Evolutionary conservation across 37 sponge, comb jelly and placozoan genomes (phyloP).

Genomic region (Halisarca cf. caerulea): DNA sequence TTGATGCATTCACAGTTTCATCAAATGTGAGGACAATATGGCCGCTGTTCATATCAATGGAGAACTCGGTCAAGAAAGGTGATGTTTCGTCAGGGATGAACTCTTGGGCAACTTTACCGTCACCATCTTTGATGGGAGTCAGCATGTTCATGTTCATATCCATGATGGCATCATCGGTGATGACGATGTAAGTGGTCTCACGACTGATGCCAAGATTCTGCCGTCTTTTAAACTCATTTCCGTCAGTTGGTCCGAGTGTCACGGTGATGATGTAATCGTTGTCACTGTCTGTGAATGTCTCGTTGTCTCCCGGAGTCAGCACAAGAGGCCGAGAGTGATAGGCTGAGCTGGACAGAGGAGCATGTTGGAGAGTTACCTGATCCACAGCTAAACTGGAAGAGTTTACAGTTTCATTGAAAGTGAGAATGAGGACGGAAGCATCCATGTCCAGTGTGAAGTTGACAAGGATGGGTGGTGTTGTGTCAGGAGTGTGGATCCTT

Average conservation of each 20-base stretch:
- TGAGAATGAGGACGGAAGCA: slow-evolving; percentile 61
- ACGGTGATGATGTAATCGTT: slow-evolving; percentile 67
- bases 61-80: slow-evolving; percentile 61
- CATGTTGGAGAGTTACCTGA: slow-evolving; percentile 69
- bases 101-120: slow-evolving; percentile 36
- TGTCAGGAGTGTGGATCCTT: slow-evolving; percentile 66
- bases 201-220: slow-evolving; percentile 59
- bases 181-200: slow-evolving; percentile 52
- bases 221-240: slow-evolving; percentile 86
- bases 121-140: slow-evolving; percentile 54
- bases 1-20: slow-evolving; percentile 80
- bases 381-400: slow-evolving; percentile 61
- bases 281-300: slow-evolving; percentile 75
- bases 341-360: slow-evolving; percentile 36
- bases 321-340: slow-evolving; percentile 78
- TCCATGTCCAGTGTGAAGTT: slow-evolving; percentile 81
- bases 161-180: slow-evolving; percentile 34
- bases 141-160: slow-evolving; percentile 82
- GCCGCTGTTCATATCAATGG: slow-evolving; percentile 81
- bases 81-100: slow-evolving; percentile 64
- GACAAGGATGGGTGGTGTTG: slow-evolving; percentile 67
- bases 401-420: slow-evolving; percentile 90
- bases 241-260: slow-evolving; percentile 74
- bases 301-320: slow-evolving; percentile 56
- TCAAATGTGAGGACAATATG: slow-evolving; percentile 72